These are phyloP conservation scores for Troglohyphantes excavatus DNA, from an alignment of 2,888 invertebrate species.

Conservation along the genomic window DNA sequence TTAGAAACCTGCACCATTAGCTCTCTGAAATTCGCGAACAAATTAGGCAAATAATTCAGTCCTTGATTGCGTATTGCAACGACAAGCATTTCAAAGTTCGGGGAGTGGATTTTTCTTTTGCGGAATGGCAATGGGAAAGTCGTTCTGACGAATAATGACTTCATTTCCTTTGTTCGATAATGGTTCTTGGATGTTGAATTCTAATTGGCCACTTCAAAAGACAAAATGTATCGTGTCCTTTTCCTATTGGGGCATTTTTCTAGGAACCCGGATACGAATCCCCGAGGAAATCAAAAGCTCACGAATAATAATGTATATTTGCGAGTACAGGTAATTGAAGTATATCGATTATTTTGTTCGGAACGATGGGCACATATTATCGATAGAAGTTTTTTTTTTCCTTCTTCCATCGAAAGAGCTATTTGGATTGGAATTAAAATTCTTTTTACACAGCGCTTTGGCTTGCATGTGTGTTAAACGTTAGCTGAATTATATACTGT, in stretches of 20 bases:
- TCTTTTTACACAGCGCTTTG: no score
- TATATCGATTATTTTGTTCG: conserved; percentile 40
- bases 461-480: no score
- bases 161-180: conserved; percentile 55
- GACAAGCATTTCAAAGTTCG: conserved; percentile 10
- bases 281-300: neutral
- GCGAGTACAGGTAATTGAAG: conserved; percentile 32
- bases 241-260: conserved; percentile 19
- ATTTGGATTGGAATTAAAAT: neutral
- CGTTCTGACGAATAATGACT: conserved; percentile 43
- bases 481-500: no score
- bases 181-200: conserved; percentile 14
- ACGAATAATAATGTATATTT: conserved; percentile 24
- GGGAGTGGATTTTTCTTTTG: conserved; percentile 1
- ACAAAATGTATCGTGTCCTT: conserved; percentile 24
- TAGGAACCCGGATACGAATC: neutral
- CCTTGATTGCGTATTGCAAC: neutral
- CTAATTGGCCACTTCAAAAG: conserved; percentile 61
- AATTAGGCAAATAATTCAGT: conserved; percentile 31
- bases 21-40: conserved; percentile 7
- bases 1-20: conserved; percentile 4
- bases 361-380: neutral
- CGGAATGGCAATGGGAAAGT: neutral
- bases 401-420: neutral
- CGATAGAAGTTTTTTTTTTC: conserved; percentile 2